Base-by-base conservation (phyloP, 2,113 vertebrate genomes). In the Nanorana parkeri region DNA sequence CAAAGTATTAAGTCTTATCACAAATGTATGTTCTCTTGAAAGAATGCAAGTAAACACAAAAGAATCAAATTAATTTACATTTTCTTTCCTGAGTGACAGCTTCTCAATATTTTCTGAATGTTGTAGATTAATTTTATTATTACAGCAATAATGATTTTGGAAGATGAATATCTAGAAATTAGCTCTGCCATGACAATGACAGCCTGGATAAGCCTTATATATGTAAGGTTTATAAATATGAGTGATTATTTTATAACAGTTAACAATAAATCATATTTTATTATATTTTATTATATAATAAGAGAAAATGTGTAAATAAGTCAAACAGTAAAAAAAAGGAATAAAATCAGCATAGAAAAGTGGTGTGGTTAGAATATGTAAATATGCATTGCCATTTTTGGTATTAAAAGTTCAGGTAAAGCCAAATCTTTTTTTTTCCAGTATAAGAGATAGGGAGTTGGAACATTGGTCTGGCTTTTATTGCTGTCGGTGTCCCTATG, bases 1-100 rank as follows among this genome's bases (percentile, higher is more conserved):
- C n/a, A 68, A 68, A 79, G 77, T 41, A 79, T 79, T 79, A 58
- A 55, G 28, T 23, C 65, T 69, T 79, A 79, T 79, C 77, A 60
- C 54, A 47, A 79, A 54, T 79, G 20, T 17, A 79, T 79, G 58
- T 78, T 79, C 77, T 32, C 77, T 55, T 19, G 68, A 79, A 68
- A 41, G 74, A 51, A 63, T 77, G 60, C 60, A 79, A 79, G 28
- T 79, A 64, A 41, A 58, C 77, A 79, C 54, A 68, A 58, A 68
- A 68, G 54, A 68, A 79, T 58, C 16, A 79, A 68, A 79, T 79
- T 68, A 68, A 55, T 58, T 79, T 47, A 79, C 3, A 21, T 69
- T 68, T 68, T 47, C 63, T 41, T 17, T 26, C 26, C 28, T 79
- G 77, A 68, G 21, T 68, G 65, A 32, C 65, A 60, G 54, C 32